Evolutionary conservation across 2,797 vertebrate genomes (phyloP), one percentile per base, ranked within the genome.

Genomic region (Scolopax rusticola): DNA sequence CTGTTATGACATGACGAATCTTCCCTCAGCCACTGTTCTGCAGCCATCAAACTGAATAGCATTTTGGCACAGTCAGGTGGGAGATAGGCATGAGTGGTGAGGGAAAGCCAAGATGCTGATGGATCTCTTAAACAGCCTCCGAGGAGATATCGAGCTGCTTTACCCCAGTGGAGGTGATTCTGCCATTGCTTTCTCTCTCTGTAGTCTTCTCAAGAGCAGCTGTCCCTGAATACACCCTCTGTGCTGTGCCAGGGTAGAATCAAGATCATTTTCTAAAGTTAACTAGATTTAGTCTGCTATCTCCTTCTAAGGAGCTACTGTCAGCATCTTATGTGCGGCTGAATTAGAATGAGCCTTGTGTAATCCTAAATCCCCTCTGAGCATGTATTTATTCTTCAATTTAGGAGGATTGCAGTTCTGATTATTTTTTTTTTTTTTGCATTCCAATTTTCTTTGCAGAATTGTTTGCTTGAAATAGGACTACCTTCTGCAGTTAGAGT

Each of bases 221-320:
- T 94, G 92, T 83, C 95, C 84, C 87, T 84, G 68, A 90, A 91
- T 87, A 87, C 48, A 85, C 71, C 69, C 77, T 59, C 68, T 33
- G 41, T 60, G 45, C 61, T 75, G 24, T 16, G 28, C 71, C 50
- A 86, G 76, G 65, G 36, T 51, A 80, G 57, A 93, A 86, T 88
- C 61, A 93, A 89, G 79, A 93, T 69, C 0, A 86, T 95, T 96
- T 93, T 92, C 87, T 68, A 32, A 91, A 94, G 91, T 92, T 92
- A 96, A 94, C 92, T 78, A 79, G 89, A 89, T 91, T 80, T 87
- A 93, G 38, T 71, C 61, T 92, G 65, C 50, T 85, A 3, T 85
- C 69, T 94, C 82, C 73, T 96, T 92, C 93, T 92, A 87, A 96
- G 93, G 65, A 95, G 79, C 73, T 95, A 78, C 84, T 92, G 84